Evolutionary conservation across 2,888 invertebrate species (phyloP).

Genomic region (Euzetes globulus): DNA sequence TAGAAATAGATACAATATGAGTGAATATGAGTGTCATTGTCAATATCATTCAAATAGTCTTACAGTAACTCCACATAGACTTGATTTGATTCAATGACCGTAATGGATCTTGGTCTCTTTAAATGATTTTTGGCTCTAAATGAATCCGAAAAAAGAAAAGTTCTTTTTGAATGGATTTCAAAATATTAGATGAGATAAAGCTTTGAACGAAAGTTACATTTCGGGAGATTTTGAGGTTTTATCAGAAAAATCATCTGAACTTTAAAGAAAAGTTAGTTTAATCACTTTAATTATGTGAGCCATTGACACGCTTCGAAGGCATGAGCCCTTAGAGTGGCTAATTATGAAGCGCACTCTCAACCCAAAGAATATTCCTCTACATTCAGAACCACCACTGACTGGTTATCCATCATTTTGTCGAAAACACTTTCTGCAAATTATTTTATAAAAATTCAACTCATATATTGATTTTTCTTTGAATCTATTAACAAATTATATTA

Average conservation of each 20-base stretch:
- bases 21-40: too few relatives aligned
- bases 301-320: neutral
- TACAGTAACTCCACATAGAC: too few relatives aligned
- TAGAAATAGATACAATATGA: too few relatives aligned
- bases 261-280: neutral
- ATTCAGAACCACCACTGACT: neutral
- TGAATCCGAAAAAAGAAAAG: too few relatives aligned
- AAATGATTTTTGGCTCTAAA: too few relatives aligned
- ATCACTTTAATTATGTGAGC: neutral
- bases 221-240: neutral
- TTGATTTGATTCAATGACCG: too few relatives aligned
- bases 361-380: neutral
- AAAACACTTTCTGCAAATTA: neutral
- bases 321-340: neutral
- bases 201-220: conserved; percentile 3
- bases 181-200: neutral
- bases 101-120: too few relatives aligned
- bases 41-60: too few relatives aligned
- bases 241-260: neutral
- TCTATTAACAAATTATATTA: too few relatives aligned
- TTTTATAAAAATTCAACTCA: neutral
- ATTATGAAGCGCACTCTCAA: conserved; percentile 1
- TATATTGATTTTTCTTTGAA: too few relatives aligned
- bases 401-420: neutral
- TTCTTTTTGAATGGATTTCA: neutral